phyloP scores from a whole-genome alignment of 2,888 invertebrate genomes.

The Acanthoscelides obtectus region DNA sequence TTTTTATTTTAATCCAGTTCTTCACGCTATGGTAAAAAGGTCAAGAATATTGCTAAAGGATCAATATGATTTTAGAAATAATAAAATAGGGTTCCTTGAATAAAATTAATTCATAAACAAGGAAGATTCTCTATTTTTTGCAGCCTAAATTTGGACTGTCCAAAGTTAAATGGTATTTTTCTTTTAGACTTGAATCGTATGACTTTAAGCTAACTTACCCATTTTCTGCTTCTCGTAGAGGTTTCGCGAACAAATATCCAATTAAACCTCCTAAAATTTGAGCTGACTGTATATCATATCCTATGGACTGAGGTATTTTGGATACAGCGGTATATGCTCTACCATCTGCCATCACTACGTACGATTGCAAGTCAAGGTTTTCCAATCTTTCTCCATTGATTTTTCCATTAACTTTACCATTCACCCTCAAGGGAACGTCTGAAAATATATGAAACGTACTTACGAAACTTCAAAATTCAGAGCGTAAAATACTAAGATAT shows the following conservation, averaged over 20 bases:
- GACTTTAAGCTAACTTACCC: constrained; percentile 53
- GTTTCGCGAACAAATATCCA: constrained; percentile 92
- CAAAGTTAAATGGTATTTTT: no score
- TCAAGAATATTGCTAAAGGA: no score
- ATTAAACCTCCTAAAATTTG: constrained; percentile 79
- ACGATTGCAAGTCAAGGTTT: constrained; percentile 83
- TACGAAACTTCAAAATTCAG: neutral
- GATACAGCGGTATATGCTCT: constrained; percentile 88
- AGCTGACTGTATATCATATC: constrained; percentile 77
- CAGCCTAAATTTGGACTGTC: no score
- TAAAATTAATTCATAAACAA: no score
- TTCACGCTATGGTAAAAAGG: no score
- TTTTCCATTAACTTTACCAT: constrained; percentile 80
- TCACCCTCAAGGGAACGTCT: constrained; percentile 82
- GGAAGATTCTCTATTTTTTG: no score
- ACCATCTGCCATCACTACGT: constrained; percentile 83
- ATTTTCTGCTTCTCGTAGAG: constrained; percentile 69
- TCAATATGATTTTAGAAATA: no score
- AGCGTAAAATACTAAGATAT: neutral
- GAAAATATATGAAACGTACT: constrained; percentile 21
- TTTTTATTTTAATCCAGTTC: no score
- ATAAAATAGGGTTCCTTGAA: no score
- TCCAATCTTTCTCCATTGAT: constrained; percentile 73
- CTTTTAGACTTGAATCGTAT: no score
- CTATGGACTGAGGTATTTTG: constrained; percentile 68